Conservation (phyloP, 2,888 invertebrate genomes). For the Pseudococcus viburni region DNA sequence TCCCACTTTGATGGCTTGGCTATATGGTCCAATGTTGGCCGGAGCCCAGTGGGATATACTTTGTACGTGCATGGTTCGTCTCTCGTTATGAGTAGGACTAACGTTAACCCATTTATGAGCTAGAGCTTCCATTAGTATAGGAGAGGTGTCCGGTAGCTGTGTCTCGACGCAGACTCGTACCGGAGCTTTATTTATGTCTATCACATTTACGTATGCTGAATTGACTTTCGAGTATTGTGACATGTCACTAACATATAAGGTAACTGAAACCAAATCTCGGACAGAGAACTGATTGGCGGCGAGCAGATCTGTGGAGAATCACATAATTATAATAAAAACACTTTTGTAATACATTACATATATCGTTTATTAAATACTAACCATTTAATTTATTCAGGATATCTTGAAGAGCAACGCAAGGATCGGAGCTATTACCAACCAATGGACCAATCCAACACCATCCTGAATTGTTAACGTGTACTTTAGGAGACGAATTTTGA, state of each 20-base stretch:
- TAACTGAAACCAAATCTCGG: constrained; percentile 84
- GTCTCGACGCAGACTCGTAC: constrained; percentile 88
- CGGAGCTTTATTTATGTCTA: constrained; percentile 86
- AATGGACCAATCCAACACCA: constrained; percentile 90
- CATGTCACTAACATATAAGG: constrained; percentile 89
- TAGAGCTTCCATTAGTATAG: constrained; percentile 84
- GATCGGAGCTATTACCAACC: constrained; percentile 79
- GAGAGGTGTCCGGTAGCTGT: constrained; percentile 80
- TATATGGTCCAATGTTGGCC: constrained; percentile 96
- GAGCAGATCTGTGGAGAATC: constrained; percentile 73
- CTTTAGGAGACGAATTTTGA: constrained; percentile 44
- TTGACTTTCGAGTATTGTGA: constrained; percentile 84
- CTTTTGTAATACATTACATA: neutral
- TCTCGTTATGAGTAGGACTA: constrained; percentile 71
- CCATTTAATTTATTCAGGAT: constrained; percentile 85
- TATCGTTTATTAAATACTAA: constrained; percentile 71
- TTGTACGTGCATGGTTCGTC: constrained; percentile 93
- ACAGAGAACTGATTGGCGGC: constrained; percentile 74
- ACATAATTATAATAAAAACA: neutral
- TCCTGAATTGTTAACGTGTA: constrained; percentile 72
- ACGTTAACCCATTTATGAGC: constrained; percentile 73
- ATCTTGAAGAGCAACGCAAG: constrained; percentile 78
- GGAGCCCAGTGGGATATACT: constrained; percentile 98
- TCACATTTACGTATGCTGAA: constrained; percentile 81
- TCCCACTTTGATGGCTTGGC: constrained; percentile 90